Evolutionary conservation across 2,888 invertebrate species (phyloP).

Genomic region (Melanotus villosus): DNA sequence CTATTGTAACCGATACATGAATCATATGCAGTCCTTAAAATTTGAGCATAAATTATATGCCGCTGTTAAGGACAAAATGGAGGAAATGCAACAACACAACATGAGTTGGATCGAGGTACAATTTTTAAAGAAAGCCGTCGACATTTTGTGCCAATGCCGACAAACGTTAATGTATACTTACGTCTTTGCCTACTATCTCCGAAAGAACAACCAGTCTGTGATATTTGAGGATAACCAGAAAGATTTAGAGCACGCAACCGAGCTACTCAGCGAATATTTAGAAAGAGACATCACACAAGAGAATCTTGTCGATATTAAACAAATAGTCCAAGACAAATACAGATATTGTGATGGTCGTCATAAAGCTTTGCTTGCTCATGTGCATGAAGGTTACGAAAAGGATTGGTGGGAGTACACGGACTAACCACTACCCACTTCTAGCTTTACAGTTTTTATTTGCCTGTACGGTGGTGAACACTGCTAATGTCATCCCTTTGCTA

Average conservation of each 20-base stretch:
- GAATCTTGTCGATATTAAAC: slow-evolving; percentile 97
- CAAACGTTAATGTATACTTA: slow-evolving; percentile 99
- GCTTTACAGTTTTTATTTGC: slow-evolving; percentile 22
- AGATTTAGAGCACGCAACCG: slow-evolving; percentile 98
- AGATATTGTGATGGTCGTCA: slow-evolving; percentile 98
- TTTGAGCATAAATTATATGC: slow-evolving; percentile 98
- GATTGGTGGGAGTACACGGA: slow-evolving; percentile 98
- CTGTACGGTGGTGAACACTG: slow-evolving; percentile 14
- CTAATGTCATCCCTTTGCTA: slow-evolving; percentile 28
- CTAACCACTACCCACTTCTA: slow-evolving; percentile 62
- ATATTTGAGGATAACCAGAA: slow-evolving; percentile 99
- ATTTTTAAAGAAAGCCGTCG: slow-evolving; percentile 97
- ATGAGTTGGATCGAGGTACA: slow-evolving; percentile 99
- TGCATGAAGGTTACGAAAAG: slow-evolving; percentile 99
- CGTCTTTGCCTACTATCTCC: slow-evolving; percentile 98
- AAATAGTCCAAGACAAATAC: slow-evolving; percentile 98
- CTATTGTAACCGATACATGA: slow-evolving; percentile 97
- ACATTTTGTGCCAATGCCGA: slow-evolving; percentile 96
- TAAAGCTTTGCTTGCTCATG: slow-evolving; percentile 95
- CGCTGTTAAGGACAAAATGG: slow-evolving; percentile 98
- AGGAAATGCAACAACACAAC: slow-evolving; percentile 99
- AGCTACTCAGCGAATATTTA: slow-evolving; percentile 96
- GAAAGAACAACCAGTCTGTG: slow-evolving; percentile 98
- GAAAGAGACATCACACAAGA: slow-evolving; percentile 98
- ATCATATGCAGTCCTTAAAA: slow-evolving; percentile 98